A percentile compares a stretch with the other conserved stretches of the same genome.
phyloP scores from a whole-genome alignment of 2,888 invertebrate species.

The Drosophila ustulata region DNA sequence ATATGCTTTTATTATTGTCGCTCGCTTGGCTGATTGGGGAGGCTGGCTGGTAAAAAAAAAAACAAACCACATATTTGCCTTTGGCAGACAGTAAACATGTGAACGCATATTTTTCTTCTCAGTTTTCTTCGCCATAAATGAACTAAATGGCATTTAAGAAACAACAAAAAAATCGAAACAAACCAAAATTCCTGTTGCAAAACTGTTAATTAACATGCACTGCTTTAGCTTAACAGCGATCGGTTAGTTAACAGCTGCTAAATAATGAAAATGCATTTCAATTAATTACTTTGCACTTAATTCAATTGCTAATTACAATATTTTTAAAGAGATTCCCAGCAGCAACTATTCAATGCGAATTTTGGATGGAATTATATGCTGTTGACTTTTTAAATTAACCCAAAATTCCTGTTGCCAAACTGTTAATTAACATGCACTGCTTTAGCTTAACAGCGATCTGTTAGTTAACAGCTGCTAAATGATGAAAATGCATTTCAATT shows the following conservation, averaged over 20 bases:
- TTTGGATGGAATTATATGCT: too few relatives aligned
- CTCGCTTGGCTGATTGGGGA: slow-evolving; percentile 43
- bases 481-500: background rate
- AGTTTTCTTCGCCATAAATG: slow-evolving; percentile 50
- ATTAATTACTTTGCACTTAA: too few relatives aligned
- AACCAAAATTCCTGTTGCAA: background rate
- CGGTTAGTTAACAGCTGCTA: slow-evolving; percentile 1
- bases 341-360: too few relatives aligned
- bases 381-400: too few relatives aligned
- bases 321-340: too few relatives aligned
- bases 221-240: background rate
- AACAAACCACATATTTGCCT: slow-evolving; percentile 57
- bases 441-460: background rate
- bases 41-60: slow-evolving; percentile 24
- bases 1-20: slow-evolving; percentile 55
- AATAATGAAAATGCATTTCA: background rate
- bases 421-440: background rate
- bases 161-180: slow-evolving; percentile 1
- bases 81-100: slow-evolving; percentile 64
- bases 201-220: background rate
- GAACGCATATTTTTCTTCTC: background rate
- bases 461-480: slow-evolving; percentile 2
- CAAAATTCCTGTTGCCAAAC: background rate
- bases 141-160: slow-evolving; percentile 62
- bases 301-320: too few relatives aligned